Conservation (phyloP, 2,888 invertebrate species). For the Hypsopygia costalis region DNA sequence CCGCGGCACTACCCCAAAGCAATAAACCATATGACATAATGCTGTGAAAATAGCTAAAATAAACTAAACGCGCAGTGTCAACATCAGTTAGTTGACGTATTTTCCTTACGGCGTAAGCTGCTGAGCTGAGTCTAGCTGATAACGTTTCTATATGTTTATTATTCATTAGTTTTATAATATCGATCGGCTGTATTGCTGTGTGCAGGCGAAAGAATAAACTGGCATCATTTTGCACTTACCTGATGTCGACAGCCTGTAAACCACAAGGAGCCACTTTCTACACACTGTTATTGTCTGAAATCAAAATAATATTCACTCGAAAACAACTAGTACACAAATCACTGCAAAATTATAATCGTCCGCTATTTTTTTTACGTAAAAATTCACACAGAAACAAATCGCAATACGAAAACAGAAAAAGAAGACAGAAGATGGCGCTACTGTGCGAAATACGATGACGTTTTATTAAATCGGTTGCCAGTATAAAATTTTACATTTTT, state of each 20-base stretch:
- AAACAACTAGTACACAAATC: constrained; percentile 24
- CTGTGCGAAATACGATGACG: constrained; percentile 20
- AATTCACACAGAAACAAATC: constrained; percentile 33
- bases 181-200: constrained; percentile 58
- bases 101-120: too few relatives aligned
- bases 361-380: constrained; percentile 28
- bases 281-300: constrained; percentile 1
- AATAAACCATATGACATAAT: too few relatives aligned
- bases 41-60: too few relatives aligned
- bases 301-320: constrained; percentile 15
- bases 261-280: not conserved
- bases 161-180: constrained; percentile 60
- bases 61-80: too few relatives aligned
- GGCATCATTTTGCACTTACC: constrained; percentile 1
- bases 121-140: too few relatives aligned
- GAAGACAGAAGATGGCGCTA: constrained; percentile 35
- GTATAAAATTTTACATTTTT: constrained; percentile 1
- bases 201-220: constrained; percentile 13
- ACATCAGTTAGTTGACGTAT: too few relatives aligned
- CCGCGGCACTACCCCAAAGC: too few relatives aligned
- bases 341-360: constrained; percentile 28
- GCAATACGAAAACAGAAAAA: constrained; percentile 26
- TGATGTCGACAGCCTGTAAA: constrained; percentile 1
- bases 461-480: constrained; percentile 10
- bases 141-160: too few relatives aligned